Evolutionary conservation across 2,797 vertebrate species (phyloP), one percentile per base, ranked within the genome.

Genomic region (Zonotrichia albicollis): DNA sequence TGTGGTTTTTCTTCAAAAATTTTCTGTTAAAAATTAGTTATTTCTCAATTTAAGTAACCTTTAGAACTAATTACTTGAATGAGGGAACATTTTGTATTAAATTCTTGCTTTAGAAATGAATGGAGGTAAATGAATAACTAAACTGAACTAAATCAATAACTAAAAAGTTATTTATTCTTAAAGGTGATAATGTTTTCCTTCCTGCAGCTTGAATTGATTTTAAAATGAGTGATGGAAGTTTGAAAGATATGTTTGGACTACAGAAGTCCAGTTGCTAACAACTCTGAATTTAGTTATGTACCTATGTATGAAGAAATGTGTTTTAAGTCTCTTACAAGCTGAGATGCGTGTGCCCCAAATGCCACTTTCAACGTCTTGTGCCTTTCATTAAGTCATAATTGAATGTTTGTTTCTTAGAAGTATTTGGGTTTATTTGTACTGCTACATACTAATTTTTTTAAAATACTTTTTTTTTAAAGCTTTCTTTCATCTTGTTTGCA

Each of bases 401-500:
- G 26, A 84, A 66, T 16, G 12, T 40, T 46, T 18, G n/a, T 83
- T 76, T 85, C 72, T 76, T 57, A 65, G 64, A 27, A 65, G 25
- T 92, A 38, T 40, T 65, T 27, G 9, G 30, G 3, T 87, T 89
- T 93, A 38, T 66, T 8, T 55, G 6, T 27, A 27, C 46, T 62
- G 12, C 70, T 82, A 23, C 22, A 20, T 61, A 10, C 14, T 80
- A 23, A 19, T 58, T 25, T 21, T 88, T 79, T 80, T n/a, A 13
- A 13, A 55, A 70, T 50, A 13, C 7, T 50, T 48, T 79, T 86
- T n/a, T 87, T 74, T 68, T 79, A 60, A 97, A 97, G 98, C 89
- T 94, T 62, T 98, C 72, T 93, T 99, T 96, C 96, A 97, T 14
- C 96, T 97, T 32, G 90, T 97, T 23, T 17, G 84, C 50, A 97